These are phyloP conservation scores for Rhingia rostrata DNA, from an alignment of 2,888 invertebrate genomes.

Conservation along the genomic window DNA sequence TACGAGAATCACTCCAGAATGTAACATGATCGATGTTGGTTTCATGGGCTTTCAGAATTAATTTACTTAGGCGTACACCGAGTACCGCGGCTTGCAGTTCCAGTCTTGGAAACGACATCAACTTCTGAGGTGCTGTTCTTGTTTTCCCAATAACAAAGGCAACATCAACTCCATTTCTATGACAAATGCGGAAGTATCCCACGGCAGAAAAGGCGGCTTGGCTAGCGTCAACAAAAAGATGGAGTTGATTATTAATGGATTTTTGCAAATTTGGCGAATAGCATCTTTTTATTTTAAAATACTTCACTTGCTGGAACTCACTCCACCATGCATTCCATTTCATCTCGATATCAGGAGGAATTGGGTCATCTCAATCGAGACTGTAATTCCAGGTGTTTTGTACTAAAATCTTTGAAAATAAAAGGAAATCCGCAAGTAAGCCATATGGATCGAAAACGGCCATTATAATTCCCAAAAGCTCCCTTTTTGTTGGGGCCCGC, in stretches of 20 bases:
- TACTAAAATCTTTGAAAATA: constrained; percentile 15
- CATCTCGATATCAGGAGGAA: no score
- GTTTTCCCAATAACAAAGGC: no score
- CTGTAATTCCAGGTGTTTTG: constrained; percentile 23
- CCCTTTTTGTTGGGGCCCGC: constrained; percentile 46
- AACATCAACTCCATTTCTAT: no score
- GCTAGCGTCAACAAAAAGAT: constrained; percentile 14
- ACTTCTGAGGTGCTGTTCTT: no score
- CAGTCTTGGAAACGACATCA: no score
- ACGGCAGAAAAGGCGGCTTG: constrained; percentile 16
- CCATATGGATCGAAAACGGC: constrained; percentile 38
- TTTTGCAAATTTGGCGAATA: constrained; percentile 11
- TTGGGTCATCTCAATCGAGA: constrained; percentile 8
- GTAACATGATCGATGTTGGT: no score
- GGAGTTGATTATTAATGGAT: neutral
- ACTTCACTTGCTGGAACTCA: constrained; percentile 3
- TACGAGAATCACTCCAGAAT: no score
- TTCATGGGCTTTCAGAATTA: no score
- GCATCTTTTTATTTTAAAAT: neutral
- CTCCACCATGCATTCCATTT: constrained; percentile 3
- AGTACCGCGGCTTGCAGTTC: no score
- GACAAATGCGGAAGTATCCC: neutral
- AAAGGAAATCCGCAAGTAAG: constrained; percentile 28
- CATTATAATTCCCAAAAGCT: constrained; percentile 28
- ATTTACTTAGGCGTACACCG: no score